These are phyloP conservation scores for Opisthocomus hoazin DNA, from an alignment of 2,113 vertebrate species.

Conservation along the genomic window DNA sequence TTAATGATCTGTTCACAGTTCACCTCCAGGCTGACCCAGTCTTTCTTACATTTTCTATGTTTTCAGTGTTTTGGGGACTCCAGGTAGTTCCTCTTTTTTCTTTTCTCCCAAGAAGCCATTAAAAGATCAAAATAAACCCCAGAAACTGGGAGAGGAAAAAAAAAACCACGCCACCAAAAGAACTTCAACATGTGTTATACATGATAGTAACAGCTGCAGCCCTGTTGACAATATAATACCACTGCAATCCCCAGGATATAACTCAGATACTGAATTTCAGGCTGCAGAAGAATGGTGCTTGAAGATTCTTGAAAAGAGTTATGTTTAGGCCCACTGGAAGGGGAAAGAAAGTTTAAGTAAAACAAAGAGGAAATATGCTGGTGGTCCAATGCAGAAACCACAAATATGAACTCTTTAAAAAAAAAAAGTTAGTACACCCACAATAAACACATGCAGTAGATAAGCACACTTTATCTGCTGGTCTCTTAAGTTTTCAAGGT, in stretches of 20 bases:
- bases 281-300: neutral
- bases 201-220: conserved; percentile 39
- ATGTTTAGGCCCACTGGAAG: neutral
- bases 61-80: neutral
- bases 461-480: neutral
- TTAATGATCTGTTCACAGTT: neutral
- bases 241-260: conserved; percentile 26
- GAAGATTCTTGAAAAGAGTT: conserved; percentile 6
- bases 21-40: neutral
- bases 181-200: neutral
- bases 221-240: conserved; percentile 46
- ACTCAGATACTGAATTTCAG: conserved; percentile 39
- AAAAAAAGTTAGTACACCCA: neutral
- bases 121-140: neutral
- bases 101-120: neutral
- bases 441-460: neutral
- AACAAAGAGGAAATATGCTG: neutral
- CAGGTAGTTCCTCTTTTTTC: neutral
- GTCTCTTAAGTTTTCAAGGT: neutral
- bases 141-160: neutral
- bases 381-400: neutral
- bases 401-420: neutral
- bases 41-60: neutral
- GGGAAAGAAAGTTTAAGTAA: neutral
- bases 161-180: neutral